phyloP scores from a whole-genome alignment of 2,797 vertebrate species.

The Sandelia bainsii region DNA sequence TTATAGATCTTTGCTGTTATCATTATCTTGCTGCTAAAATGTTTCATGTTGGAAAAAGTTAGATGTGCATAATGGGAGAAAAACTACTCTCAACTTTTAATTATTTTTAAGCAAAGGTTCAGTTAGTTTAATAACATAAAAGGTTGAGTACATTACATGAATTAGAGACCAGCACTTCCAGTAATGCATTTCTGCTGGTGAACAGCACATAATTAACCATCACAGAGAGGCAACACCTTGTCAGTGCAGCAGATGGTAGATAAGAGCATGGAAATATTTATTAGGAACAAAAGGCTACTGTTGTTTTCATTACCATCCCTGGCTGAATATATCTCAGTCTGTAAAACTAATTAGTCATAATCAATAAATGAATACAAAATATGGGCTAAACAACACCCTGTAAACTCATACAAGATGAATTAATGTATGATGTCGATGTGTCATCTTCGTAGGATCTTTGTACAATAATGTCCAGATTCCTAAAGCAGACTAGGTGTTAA shows the following conservation, averaged over 20 bases:
- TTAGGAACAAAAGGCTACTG: slow-evolving; percentile 25
- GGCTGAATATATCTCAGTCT: slow-evolving; percentile 33
- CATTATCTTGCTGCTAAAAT: slow-evolving; percentile 7
- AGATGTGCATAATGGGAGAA: neutral
- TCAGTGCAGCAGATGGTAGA: slow-evolving; percentile 64
- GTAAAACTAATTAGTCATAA: slow-evolving; percentile 67
- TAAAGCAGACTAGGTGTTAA: slow-evolving; percentile 16
- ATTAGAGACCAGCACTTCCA: slow-evolving; percentile 18
- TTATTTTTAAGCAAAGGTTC: slow-evolving; percentile 22
- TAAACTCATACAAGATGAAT: neutral
- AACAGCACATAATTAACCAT: slow-evolving; percentile 57
- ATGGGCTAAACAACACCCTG: slow-evolving; percentile 16
- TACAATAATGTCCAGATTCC: slow-evolving; percentile 15
- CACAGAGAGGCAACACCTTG: slow-evolving; percentile 40
- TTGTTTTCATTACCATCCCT: slow-evolving; percentile 36
- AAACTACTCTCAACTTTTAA: slow-evolving; percentile 1
- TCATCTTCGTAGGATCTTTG: slow-evolving; percentile 22
- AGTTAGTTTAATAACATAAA: slow-evolving; percentile 39
- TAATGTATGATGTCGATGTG: neutral
- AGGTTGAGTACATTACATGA: slow-evolving; percentile 22
- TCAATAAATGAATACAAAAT: slow-evolving; percentile 33
- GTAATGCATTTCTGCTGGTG: slow-evolving; percentile 43
- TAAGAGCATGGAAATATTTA: slow-evolving; percentile 45
- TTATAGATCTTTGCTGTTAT: neutral
- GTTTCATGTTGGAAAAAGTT: neutral